These are phyloP conservation scores for Martes martes DNA, from an alignment of 2,113 vertebrate genomes.

Conservation along the genomic window DNA sequence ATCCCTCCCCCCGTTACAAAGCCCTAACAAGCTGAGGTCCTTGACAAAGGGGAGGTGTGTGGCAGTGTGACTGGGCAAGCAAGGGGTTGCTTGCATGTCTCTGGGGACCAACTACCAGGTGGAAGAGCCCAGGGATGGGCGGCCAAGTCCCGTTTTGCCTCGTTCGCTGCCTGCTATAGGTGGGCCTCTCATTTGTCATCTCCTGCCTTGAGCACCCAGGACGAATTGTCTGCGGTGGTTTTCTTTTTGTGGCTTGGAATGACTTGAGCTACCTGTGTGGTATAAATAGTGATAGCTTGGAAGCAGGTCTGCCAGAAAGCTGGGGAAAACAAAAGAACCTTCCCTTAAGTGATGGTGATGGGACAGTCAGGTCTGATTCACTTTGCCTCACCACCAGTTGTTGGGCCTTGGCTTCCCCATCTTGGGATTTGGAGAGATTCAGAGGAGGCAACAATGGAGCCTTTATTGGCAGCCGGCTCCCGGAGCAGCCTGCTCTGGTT, in stretches of 20 bases:
- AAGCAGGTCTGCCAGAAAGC: not conserved
- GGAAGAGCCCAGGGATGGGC: not conserved
- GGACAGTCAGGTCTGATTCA: not conserved
- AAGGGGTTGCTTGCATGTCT: not conserved
- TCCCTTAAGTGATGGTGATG: not conserved
- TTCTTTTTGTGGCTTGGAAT: not conserved
- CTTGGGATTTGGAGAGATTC: slow-evolving; percentile 12
- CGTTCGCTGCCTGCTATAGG: not conserved
- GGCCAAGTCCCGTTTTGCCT: not conserved
- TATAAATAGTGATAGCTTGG: not conserved
- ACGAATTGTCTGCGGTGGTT: not conserved
- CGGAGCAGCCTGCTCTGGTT: not conserved
- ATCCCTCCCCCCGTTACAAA: not conserved
- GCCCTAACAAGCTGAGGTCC: not conserved
- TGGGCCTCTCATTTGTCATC: not conserved
- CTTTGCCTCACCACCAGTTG: not conserved
- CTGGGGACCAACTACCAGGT: not conserved
- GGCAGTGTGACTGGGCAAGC: not conserved
- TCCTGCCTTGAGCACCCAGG: not conserved
- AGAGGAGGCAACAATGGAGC: slow-evolving; percentile 43
- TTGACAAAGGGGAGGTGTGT: too few species aligned
- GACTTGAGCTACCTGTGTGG: not conserved
- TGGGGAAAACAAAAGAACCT: not conserved
- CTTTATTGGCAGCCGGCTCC: slow-evolving; percentile 56
- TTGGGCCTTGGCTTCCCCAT: not conserved